Percentiles rank a stretch among this genome's conserved stretches.
Conservation (phyloP, 2,797 vertebrate genomes). For the Silurus lanzhouensis region DNA sequence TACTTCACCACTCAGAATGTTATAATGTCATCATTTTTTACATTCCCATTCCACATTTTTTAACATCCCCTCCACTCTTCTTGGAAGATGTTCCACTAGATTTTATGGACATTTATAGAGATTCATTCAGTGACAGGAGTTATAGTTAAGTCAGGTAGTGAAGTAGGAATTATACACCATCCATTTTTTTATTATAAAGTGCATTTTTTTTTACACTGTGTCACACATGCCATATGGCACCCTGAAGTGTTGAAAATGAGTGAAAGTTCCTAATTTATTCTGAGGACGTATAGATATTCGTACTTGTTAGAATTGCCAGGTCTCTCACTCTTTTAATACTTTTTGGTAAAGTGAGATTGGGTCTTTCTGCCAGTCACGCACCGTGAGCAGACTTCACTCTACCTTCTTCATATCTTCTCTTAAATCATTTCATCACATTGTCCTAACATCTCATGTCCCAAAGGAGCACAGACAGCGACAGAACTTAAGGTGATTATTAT, state of each 20-base stretch:
- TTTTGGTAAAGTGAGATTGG: not conserved
- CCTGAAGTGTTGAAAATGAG: not conserved
- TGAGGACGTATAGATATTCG: not conserved
- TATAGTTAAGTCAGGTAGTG: no score
- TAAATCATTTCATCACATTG: not conserved
- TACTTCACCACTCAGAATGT: no score
- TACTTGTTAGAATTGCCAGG: constrained; percentile 14
- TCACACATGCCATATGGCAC: not conserved
- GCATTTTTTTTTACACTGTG: no score
- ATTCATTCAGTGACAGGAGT: no score
- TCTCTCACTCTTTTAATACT: not conserved
- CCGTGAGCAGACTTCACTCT: not conserved
- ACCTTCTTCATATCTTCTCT: not conserved
- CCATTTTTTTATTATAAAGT: no score
- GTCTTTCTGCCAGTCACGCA: not conserved
- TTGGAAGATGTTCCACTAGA: no score
- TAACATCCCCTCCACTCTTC: no score
- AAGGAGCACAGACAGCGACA: not conserved
- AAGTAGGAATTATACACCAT: no score
- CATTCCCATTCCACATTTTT: no score
- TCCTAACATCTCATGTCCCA: not conserved
- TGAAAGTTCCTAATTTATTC: constrained; percentile 6
- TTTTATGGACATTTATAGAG: no score
- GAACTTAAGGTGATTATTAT: not conserved
- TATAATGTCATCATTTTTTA: no score